A percentile compares a stretch with the other conserved stretches of the same genome.
Evolutionary conservation across 2,888 invertebrate genomes (phyloP).

Genomic region (Oligia latruncula): DNA sequence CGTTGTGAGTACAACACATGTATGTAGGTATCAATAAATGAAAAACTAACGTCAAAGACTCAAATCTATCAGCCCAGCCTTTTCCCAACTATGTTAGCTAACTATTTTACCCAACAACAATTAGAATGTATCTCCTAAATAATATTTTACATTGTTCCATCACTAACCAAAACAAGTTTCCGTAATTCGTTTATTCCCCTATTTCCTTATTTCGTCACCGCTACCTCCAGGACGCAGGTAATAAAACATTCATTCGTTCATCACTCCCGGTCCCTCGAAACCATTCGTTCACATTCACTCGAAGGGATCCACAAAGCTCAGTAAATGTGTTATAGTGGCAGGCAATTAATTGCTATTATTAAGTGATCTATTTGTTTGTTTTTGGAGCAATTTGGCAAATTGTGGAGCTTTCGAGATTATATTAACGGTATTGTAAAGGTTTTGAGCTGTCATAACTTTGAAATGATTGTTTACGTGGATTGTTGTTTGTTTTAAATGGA

Average conservation of each 20-base stretch:
- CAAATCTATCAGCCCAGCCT: background rate
- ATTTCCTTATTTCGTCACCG: constrained; percentile 48
- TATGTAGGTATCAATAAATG: background rate
- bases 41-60: background rate
- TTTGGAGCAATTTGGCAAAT: constrained; percentile 46
- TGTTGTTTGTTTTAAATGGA: constrained; percentile 1
- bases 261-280: constrained; percentile 68
- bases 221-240: constrained; percentile 54
- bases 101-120: background rate
- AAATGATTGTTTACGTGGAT: background rate
- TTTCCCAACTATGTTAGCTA: background rate
- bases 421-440: constrained; percentile 45
- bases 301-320: constrained; percentile 50
- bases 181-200: constrained; percentile 37
- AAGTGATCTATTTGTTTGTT: constrained; percentile 62
- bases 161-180: constrained; percentile 25
- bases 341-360: constrained; percentile 64
- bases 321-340: constrained; percentile 58
- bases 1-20: background rate
- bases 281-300: constrained; percentile 67
- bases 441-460: constrained; percentile 34
- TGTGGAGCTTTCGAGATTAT: constrained; percentile 30
- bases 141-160: constrained; percentile 30
- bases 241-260: constrained; percentile 77
- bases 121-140: constrained; percentile 6